phyloP scores from a whole-genome alignment of 2,797 vertebrate genomes.

The Hephaestus fuliginosus region DNA sequence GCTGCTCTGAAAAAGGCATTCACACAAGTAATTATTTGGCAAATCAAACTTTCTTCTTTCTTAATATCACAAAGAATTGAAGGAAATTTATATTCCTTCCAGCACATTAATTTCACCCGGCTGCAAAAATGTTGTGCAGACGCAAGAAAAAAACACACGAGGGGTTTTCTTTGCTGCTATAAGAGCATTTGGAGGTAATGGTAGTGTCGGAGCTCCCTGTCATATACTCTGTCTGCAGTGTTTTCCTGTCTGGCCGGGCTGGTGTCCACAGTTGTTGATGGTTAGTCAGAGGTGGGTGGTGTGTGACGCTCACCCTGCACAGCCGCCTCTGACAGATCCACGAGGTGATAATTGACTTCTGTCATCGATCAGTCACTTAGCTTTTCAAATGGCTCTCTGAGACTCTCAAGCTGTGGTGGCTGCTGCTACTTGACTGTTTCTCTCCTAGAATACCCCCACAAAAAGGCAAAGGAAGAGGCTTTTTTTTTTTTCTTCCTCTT shows the following conservation, averaged over 20 bases:
- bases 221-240: slow-evolving; percentile 18
- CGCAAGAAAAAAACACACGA: background rate
- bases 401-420: slow-evolving; percentile 54
- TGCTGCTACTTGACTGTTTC: slow-evolving; percentile 53
- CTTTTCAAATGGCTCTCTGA: slow-evolving; percentile 70
- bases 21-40: slow-evolving; percentile 40
- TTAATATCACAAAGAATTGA: background rate
- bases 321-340: slow-evolving; percentile 67
- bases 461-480: background rate
- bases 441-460: slow-evolving; percentile 48
- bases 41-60: slow-evolving; percentile 35
- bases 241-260: slow-evolving; percentile 38
- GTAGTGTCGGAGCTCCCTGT: slow-evolving; percentile 10
- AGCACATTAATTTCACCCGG: background rate
- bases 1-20: slow-evolving; percentile 16
- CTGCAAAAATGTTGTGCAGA: background rate
- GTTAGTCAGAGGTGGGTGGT: slow-evolving; percentile 59
- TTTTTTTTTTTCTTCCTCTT: background rate
- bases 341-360: slow-evolving; percentile 83
- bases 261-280: slow-evolving; percentile 50
- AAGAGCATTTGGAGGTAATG: slow-evolving; percentile 33
- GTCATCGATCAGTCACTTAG: slow-evolving; percentile 80
- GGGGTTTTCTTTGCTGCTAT: background rate
- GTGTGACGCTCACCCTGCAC: slow-evolving; percentile 60
- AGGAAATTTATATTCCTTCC: background rate